phyloP scores from a whole-genome alignment of 2,888 invertebrate species.

The Bhutanitis thaidina region DNA sequence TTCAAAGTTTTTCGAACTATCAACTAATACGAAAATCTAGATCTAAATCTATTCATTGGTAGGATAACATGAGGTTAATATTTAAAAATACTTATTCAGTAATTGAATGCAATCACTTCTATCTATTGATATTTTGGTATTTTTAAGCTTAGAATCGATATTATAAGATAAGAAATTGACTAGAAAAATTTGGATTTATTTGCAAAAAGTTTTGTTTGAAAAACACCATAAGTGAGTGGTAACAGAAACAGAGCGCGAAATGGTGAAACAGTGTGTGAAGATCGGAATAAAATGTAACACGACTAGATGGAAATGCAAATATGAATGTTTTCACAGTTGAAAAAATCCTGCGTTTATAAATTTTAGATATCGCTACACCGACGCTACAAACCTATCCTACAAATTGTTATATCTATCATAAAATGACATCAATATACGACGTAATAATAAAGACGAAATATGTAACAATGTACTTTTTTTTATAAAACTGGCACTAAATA shows the following conservation, averaged over 20 bases:
- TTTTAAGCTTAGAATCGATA: conserved; percentile 53
- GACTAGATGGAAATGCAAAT: conserved; percentile 59
- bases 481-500: conserved; percentile 61
- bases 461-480: conserved; percentile 50
- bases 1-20: conserved; percentile 10
- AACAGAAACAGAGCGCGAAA: conserved; percentile 22
- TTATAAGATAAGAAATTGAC: conserved; percentile 62
- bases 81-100: conserved; percentile 29
- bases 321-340: conserved; percentile 21
- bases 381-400: conserved; percentile 17
- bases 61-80: conserved; percentile 44
- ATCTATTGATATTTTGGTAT: conserved; percentile 57
- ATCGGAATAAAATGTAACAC: conserved; percentile 37
- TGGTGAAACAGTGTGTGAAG: conserved; percentile 24
- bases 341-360: background rate
- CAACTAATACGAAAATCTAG: conserved; percentile 18
- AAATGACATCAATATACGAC: conserved; percentile 12
- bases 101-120: conserved; percentile 28
- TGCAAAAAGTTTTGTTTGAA: conserved; percentile 58
- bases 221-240: conserved; percentile 38
- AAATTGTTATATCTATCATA: conserved; percentile 4
- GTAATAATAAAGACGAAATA: conserved; percentile 26
- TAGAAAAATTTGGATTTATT: conserved; percentile 72
- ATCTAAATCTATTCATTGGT: conserved; percentile 55
- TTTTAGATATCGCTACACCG: background rate